A percentile compares a stretch with the other conserved stretches of the same genome.
phyloP scores from a whole-genome alignment of 2,797 vertebrate species.

The Morus bassanus region DNA sequence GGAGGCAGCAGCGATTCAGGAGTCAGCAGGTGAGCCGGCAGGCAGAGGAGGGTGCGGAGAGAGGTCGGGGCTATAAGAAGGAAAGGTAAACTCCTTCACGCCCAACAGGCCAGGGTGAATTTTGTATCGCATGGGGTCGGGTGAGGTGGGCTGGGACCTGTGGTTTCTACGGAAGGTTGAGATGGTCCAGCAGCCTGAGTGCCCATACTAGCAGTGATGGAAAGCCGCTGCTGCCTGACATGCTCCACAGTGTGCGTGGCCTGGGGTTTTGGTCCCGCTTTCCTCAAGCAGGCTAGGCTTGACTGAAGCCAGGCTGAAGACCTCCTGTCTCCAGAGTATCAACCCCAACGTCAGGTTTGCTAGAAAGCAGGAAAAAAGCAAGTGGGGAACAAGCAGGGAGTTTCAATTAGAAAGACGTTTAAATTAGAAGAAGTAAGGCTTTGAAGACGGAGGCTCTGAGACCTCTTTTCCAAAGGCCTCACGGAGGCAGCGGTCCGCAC shows the following conservation, averaged over 20 bases:
- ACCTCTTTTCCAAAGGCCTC: not conserved
- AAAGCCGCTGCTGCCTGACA: rapidly evolving
- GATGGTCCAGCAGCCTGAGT: not conserved
- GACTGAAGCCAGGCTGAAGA: not conserved
- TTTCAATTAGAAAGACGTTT: not conserved
- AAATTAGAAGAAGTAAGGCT: not conserved
- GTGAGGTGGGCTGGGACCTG: not conserved
- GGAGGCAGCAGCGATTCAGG: rapidly evolving
- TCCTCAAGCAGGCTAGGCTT: not conserved
- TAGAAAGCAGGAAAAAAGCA: not conserved
- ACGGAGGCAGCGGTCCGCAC: rapidly evolving
- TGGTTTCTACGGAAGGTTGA: not conserved
- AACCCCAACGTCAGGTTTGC: rapidly evolving
- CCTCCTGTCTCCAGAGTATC: not conserved
- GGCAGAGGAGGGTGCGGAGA: too few relatives aligned
- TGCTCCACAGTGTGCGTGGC: rapidly evolving
- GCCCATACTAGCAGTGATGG: rapidly evolving
- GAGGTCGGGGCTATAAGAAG: not conserved
- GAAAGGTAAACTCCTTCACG: not conserved
- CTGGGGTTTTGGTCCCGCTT: rapidly evolving
- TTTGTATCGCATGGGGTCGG: rapidly evolving
- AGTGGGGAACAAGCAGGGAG: not conserved
- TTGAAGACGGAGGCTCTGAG: not conserved
- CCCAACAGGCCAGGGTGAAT: not conserved
- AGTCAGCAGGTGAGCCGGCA: not conserved